A percentile compares a stretch with the other conserved stretches of the same genome.
Evolutionary conservation across 2,888 invertebrate genomes (phyloP).

Genomic region (Galeruca laticollis): DNA sequence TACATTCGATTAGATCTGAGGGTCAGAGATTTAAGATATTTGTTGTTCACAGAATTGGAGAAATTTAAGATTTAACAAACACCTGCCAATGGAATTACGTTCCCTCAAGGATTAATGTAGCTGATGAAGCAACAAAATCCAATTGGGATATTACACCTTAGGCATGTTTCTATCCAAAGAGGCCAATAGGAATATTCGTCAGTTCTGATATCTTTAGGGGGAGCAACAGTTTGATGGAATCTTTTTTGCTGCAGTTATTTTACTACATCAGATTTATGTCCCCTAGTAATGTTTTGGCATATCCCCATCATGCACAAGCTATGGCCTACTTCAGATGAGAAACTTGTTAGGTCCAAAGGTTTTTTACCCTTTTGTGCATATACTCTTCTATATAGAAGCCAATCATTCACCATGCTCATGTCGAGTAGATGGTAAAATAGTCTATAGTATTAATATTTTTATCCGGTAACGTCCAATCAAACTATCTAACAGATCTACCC

Average conservation of each 20-base stretch:
- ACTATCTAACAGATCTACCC: slow-evolving; percentile 6
- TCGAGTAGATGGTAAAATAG: slow-evolving; percentile 15
- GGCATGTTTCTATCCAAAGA: slow-evolving; percentile 12
- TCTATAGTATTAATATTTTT: slow-evolving; percentile 10
- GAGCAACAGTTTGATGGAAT: no score
- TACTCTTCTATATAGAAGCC: slow-evolving; percentile 14
- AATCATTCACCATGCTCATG: slow-evolving; percentile 14
- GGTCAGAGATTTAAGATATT: no score
- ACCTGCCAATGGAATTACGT: no score
- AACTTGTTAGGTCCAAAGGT: not conserved
- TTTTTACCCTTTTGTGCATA: not conserved
- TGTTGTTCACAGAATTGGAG: no score
- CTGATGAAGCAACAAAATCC: no score
- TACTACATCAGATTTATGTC: no score
- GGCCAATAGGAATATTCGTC: slow-evolving; percentile 10
- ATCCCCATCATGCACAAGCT: no score
- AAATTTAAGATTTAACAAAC: no score
- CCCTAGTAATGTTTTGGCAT: no score
- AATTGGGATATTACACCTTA: slow-evolving; percentile 1
- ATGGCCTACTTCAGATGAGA: not conserved
- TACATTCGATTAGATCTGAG: no score
- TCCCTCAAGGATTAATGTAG: no score
- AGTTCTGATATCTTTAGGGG: not conserved
- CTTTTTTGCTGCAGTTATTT: no score
- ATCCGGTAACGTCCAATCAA: slow-evolving; percentile 12